phyloP scores from a whole-genome alignment of 2,797 vertebrate genomes.

The Lithobates sylvaticus region DNA sequence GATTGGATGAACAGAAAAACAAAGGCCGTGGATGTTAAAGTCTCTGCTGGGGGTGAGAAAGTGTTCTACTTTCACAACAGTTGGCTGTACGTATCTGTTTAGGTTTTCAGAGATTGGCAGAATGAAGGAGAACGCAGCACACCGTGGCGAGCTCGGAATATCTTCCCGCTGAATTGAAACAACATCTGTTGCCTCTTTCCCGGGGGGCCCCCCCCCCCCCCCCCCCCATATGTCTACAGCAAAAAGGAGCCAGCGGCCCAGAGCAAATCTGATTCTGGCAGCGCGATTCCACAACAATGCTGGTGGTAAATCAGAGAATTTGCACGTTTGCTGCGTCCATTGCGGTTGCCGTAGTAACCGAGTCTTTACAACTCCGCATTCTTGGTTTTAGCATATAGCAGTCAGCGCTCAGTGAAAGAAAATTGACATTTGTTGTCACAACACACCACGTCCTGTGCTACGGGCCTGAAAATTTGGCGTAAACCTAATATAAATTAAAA shows the following conservation, averaged over 20 bases:
- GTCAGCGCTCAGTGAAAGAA: conserved; percentile 56
- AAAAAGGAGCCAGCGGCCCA: conserved; percentile 53
- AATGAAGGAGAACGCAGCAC: not conserved
- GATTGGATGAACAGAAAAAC: too few species aligned
- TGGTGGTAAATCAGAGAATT: conserved; percentile 69
- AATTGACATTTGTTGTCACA: conserved; percentile 61
- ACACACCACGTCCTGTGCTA: conserved; percentile 31
- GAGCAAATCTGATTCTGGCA: conserved; percentile 64
- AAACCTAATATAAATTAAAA: conserved; percentile 4
- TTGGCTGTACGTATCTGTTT: conserved; percentile 41
- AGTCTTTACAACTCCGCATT: conserved; percentile 63
- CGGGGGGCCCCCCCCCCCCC: conserved; percentile 6
- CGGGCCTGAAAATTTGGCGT: conserved; percentile 61
- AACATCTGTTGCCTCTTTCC: conserved; percentile 41
- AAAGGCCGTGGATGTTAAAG: not conserved
- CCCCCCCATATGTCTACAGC: conserved; percentile 33
- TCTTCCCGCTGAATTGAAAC: conserved; percentile 26
- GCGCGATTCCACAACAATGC: conserved; percentile 70
- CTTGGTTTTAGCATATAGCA: conserved; percentile 64
- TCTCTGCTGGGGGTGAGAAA: conserved; percentile 2
- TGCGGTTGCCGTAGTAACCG: conserved; percentile 72
- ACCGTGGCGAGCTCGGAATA: not conserved
- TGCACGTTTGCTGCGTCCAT: conserved; percentile 63
- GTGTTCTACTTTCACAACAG: conserved; percentile 30
- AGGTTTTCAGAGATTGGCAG: conserved; percentile 21